Base-by-base conservation (phyloP, 2,797 vertebrate genomes). In the Microtus californicus region DNA sequence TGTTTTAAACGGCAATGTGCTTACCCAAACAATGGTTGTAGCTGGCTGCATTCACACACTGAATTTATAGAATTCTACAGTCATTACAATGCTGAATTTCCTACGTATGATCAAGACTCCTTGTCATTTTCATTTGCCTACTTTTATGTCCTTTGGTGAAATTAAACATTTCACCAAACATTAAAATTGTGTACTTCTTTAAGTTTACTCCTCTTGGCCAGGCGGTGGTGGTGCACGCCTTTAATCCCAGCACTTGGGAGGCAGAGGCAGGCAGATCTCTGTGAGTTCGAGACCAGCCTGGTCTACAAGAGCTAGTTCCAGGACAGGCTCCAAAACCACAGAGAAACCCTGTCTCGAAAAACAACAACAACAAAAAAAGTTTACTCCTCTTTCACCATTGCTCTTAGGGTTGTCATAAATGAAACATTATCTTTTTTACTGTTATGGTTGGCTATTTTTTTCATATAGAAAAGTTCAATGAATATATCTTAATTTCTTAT, bases 71-170 rank as follows among this genome's bases (percentile, higher is more conserved):
- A 34, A 29, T 40, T 87, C 56, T 37, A 87, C 51, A 87, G 27
- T 92, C 45, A 82, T 65, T 87, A 23, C 23, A 86, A 43, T 40
- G 88, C 59, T 73, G 67, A 90, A 85, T 88, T 45, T 83, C 91
- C 77, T 31, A 54, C 40, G 13, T 54, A 45, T 2, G 11, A 86
- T 48, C 13, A 90, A 88, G 51, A 79, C 15, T 88, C 43, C 4
- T n/a, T 80, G 29, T 40, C 89, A 7, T 77, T 95, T 78, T n/a
- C n/a, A 73, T 78, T 86, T 74, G 17, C 1, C 54, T 79, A 67
- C 15, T 69, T 85, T 85, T 90, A 69, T 92, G 7, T 23, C 2
- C 59, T 90, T 90, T 85, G 76, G 54, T 74, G 40, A 92, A 54
- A 81, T 90, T 54, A 78, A 87, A 65, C 74, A 0, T 63, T 79